Evolutionary conservation across 1,140 invertebrate genomes (phyloP).

Genomic region (Steinernema khuongi): DNA sequence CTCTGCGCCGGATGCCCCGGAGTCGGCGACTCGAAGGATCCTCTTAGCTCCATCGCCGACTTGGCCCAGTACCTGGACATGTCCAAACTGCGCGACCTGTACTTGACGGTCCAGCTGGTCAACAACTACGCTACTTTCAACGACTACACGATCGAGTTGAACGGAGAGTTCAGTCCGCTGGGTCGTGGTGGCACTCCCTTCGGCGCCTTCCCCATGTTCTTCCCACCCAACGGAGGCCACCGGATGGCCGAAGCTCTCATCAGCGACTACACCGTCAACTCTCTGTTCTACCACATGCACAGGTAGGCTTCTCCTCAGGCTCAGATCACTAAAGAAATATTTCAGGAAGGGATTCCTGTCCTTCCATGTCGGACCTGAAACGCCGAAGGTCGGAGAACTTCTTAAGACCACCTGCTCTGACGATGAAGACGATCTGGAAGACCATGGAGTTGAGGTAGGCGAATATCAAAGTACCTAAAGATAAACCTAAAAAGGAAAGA

Average conservation of each 20-base stretch:
- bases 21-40: conserved; percentile 23
- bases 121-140: conserved; percentile 55
- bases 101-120: conserved; percentile 52
- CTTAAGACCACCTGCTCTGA: conserved; percentile 55
- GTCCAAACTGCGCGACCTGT: conserved; percentile 50
- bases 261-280: conserved; percentile 56
- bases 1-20: conserved; percentile 36
- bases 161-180: conserved; percentile 50
- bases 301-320: conserved; percentile 21
- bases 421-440: conserved; percentile 54
- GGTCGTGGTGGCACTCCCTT: conserved; percentile 54
- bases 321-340: not conserved
- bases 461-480: not conserved
- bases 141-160: conserved; percentile 55
- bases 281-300: conserved; percentile 53
- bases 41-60: conserved; percentile 4
- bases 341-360: conserved; percentile 51
- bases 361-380: conserved; percentile 55
- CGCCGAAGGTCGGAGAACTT: conserved; percentile 55
- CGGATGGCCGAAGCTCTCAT: conserved; percentile 57
- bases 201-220: conserved; percentile 55
- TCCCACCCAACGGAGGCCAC: conserved; percentile 41
- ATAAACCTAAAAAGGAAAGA: not conserved
- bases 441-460: conserved; percentile 42
- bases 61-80: conserved; percentile 42